Percentiles rank a stretch among this genome's conserved stretches.
These are phyloP conservation scores for Limosa lapponica DNA, from an alignment of 2,797 vertebrate genomes.

Conservation along the genomic window DNA sequence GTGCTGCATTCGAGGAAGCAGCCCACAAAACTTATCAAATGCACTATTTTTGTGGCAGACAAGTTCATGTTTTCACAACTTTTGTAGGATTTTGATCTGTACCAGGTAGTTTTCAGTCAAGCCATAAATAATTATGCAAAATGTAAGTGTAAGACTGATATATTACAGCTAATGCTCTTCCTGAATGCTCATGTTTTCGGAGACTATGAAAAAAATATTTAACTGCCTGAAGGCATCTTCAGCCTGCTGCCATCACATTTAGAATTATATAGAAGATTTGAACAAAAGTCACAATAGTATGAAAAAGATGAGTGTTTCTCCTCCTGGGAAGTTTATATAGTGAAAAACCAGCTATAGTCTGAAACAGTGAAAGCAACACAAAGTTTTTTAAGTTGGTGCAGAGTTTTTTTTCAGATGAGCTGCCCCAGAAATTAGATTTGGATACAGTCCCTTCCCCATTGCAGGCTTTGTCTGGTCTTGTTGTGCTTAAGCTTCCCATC, in stretches of 20 bases:
- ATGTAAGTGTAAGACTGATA: background rate
- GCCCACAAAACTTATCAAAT: background rate
- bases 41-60: background rate
- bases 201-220: background rate
- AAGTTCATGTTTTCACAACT: background rate
- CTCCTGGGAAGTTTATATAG: background rate
- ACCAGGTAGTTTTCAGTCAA: background rate
- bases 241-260: background rate
- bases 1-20: background rate
- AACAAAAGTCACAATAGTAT: background rate
- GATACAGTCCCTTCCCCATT: background rate
- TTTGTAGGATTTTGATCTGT: background rate
- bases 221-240: background rate
- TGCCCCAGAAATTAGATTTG: background rate
- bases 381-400: background rate
- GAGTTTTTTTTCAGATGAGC: background rate
- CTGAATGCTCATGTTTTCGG: background rate
- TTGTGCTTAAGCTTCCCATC: background rate
- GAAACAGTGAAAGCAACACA: background rate
- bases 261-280: background rate
- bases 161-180: background rate
- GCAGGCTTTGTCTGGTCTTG: background rate
- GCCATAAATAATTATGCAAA: background rate
- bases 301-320: background rate
- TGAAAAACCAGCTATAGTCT: background rate